Evolutionary conservation across 2,113 vertebrate genomes (phyloP).

Genomic region (Myrmophylax atrothorax): DNA sequence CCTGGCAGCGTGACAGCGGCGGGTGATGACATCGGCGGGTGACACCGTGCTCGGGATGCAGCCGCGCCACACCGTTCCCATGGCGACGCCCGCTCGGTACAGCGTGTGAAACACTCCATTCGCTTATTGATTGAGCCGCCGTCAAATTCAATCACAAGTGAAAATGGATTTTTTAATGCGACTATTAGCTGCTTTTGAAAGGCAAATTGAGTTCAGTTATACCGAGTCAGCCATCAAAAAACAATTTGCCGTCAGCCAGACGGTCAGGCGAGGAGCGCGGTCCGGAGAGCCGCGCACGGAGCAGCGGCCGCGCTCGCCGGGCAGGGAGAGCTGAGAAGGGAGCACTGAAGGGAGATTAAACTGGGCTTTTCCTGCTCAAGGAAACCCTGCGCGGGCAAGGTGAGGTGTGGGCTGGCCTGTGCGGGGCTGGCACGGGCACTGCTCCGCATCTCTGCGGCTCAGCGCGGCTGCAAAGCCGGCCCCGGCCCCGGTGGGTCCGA

Average conservation of each 20-base stretch:
- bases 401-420: neutral
- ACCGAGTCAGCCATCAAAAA: conserved; percentile 68
- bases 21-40: neutral
- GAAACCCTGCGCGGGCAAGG: rapidly evolving
- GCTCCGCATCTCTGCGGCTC: rapidly evolving
- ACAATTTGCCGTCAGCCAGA: conserved; percentile 69
- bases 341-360: neutral
- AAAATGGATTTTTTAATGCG: conserved; percentile 84
- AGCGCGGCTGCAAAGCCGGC: neutral
- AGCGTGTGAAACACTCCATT: conserved; percentile 54
- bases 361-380: neutral
- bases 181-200: conserved; percentile 83
- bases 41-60: neutral
- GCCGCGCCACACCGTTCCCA: conserved; percentile 38
- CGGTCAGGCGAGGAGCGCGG: neutral
- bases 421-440: neutral
- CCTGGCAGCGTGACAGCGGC: neutral
- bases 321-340: too few species aligned
- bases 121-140: conserved; percentile 70
- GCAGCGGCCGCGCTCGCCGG: neutral
- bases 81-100: neutral
- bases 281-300: neutral
- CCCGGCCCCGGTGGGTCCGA: neutral
- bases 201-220: conserved; percentile 79
- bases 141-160: conserved; percentile 79